phyloP scores from a whole-genome alignment of 2,888 invertebrate species.

The Dusona sp. region DNA sequence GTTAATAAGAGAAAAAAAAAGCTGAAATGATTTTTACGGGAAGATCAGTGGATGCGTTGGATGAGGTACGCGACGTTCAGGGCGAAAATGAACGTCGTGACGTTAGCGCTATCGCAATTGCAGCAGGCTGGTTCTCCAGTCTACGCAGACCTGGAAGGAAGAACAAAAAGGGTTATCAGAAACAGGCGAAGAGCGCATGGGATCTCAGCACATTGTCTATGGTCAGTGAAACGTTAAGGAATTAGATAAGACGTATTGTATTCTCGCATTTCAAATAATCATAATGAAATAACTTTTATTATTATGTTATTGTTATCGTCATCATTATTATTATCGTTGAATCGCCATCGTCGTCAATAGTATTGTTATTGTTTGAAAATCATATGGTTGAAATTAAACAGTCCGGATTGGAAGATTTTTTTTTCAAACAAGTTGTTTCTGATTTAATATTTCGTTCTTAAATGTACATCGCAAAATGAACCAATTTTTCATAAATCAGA shows the following conservation, averaged over 20 bases:
- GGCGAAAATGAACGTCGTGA: constrained; percentile 74
- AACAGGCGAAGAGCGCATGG: constrained; percentile 86
- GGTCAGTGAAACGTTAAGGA: constrained; percentile 85
- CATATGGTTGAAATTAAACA: not conserved
- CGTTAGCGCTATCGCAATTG: constrained; percentile 81
- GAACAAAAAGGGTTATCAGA: constrained; percentile 77
- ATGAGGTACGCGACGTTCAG: constrained; percentile 76
- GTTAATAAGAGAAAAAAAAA: constrained; percentile 1
- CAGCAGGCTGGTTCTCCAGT: constrained; percentile 93
- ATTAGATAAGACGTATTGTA: constrained; percentile 13
- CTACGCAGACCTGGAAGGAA: constrained; percentile 88
- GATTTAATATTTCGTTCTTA: not conserved
- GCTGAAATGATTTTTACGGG: constrained; percentile 81
- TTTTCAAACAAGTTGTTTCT: not conserved
- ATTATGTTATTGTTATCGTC: not conserved
- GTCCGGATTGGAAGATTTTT: not conserved
- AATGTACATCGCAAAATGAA: too few species aligned
- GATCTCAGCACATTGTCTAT: constrained; percentile 87
- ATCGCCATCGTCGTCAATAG: not conserved
- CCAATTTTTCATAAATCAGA: not conserved
- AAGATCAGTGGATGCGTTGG: constrained; percentile 80
- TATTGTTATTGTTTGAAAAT: not conserved
- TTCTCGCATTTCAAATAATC: not conserved
- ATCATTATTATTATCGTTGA: not conserved
- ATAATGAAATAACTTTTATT: not conserved